A percentile compares a stretch with the other conserved stretches of the same genome.
Evolutionary conservation across 2,797 vertebrate species (phyloP).

Genomic region (Tauraco hartlaubi): DNA sequence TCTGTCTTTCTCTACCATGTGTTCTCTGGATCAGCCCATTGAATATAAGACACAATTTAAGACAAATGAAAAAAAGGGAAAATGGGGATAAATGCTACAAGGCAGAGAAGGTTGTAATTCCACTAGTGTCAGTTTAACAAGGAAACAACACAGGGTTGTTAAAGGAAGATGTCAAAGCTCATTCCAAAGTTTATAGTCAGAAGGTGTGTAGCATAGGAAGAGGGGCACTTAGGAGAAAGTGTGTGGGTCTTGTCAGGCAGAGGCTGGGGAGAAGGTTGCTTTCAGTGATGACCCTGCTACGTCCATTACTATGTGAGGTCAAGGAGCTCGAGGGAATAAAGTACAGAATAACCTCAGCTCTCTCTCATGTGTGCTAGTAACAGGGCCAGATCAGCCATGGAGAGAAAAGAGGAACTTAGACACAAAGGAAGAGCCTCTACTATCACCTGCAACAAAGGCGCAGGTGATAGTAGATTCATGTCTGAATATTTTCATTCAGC

Average conservation of each 20-base stretch:
- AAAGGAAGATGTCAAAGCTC: conserved; percentile 25
- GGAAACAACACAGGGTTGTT: neutral
- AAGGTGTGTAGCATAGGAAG: neutral
- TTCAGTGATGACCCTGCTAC: neutral
- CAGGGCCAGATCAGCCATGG: neutral
- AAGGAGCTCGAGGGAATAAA: neutral
- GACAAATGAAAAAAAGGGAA: neutral
- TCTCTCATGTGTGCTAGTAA: neutral
- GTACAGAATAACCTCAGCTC: neutral
- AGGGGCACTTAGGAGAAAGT: neutral
- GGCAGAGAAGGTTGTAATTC: neutral
- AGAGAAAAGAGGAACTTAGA: conserved; percentile 17
- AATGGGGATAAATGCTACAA: neutral
- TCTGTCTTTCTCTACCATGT: neutral
- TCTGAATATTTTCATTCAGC: conserved; percentile 68
- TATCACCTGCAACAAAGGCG: conserved; percentile 62
- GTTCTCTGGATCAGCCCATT: neutral
- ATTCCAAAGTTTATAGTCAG: neutral
- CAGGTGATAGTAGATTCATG: no score
- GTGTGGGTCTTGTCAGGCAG: neutral
- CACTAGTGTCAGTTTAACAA: neutral
- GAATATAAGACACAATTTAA: neutral
- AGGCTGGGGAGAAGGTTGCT: neutral
- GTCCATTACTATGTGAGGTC: neutral
- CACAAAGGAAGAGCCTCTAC: conserved; percentile 50